A percentile compares a stretch with the other conserved stretches of the same genome.
phyloP scores from a whole-genome alignment of 2,888 invertebrate genomes.

The Venustoraphidia nigricollis region DNA sequence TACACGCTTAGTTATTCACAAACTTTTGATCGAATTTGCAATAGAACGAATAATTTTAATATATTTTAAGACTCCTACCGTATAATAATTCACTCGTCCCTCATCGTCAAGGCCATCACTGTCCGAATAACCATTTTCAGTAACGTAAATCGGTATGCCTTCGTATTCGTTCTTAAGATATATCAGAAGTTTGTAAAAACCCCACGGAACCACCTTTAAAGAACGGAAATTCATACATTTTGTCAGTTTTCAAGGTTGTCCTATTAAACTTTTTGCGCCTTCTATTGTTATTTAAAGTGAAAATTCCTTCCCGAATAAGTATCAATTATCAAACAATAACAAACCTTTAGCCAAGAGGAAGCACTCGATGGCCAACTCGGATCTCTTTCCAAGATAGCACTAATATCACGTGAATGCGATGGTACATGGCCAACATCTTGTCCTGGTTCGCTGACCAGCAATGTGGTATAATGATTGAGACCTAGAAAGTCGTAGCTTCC shows the following conservation, averaged over 20 bases:
- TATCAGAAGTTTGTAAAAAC: slow-evolving; percentile 5
- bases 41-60: no score
- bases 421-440: slow-evolving; percentile 11
- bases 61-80: slow-evolving; percentile 1
- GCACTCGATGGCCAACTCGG: slow-evolving; percentile 30
- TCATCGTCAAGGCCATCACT: slow-evolving; percentile 7
- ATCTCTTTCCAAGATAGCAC: slow-evolving; percentile 25
- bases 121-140: slow-evolving; percentile 9
- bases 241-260: no score
- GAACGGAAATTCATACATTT: no score
- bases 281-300: no score
- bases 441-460: slow-evolving; percentile 22
- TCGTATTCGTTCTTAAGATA: slow-evolving; percentile 4
- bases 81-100: slow-evolving; percentile 7
- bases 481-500: slow-evolving; percentile 48
- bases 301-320: no score
- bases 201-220: slow-evolving; percentile 6
- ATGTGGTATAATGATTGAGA: slow-evolving; percentile 44
- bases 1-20: no score
- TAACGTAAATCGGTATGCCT: slow-evolving; percentile 6
- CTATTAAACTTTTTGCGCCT: no score
- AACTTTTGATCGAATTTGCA: no score
- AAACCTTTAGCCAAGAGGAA: slow-evolving; percentile 29
- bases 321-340: slow-evolving; percentile 19
- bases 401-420: slow-evolving; percentile 19